Base-by-base conservation (phyloP, 2,113 vertebrate genomes). In the Dipodomys stephensi region DNA sequence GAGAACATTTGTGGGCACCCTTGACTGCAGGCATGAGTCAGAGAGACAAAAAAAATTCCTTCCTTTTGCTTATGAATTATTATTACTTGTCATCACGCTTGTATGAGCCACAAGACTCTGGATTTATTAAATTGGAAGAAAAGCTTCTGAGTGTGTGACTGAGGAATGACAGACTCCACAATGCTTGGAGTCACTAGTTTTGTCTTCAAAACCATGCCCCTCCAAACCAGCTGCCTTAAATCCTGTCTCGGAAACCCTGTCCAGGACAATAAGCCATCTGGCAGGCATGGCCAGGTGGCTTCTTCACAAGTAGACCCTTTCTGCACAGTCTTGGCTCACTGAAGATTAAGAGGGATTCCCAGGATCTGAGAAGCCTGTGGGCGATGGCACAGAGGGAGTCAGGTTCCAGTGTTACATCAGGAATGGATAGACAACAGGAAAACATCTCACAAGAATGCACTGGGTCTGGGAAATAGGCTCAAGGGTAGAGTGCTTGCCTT, bases 131-230 rank as follows among this genome's bases (percentile, higher is more conserved):
- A 73, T 0, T 10, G 77, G 57, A 92, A 92, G 83, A 71, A 74
- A 79, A 84, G 83, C 69, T 88, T 84, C 79, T 87, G 84, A 94
- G 87, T 93, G 76, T 71, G 78, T 83, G 91, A 46, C 19, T 92
- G 78, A 81, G 91, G 46, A 91, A 92, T 44, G 4, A 83, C 0
- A 23, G 13, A 69, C 62, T 18, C 91, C 10, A 71, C n/a, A 80
- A 62, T 22, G 12, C 68, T 88, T 62, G 44, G 10, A 92, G 77
- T 91, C 83, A 84, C n/a, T 0, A 25, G 3, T 79, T n/a, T 53
- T 39, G 39, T 67, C 60, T 35, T 74, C 76, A n/a, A 46, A 92
- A 8, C 16, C 32, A n/a, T 67, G 60, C 13, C 28, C 62, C 19
- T 2, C 18, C 27, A 11, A 28, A 12, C 9, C 12, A 1, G 1